These are phyloP conservation scores for Nephrotoma appendiculata DNA, from an alignment of 2,888 invertebrate genomes.

Conservation along the genomic window DNA sequence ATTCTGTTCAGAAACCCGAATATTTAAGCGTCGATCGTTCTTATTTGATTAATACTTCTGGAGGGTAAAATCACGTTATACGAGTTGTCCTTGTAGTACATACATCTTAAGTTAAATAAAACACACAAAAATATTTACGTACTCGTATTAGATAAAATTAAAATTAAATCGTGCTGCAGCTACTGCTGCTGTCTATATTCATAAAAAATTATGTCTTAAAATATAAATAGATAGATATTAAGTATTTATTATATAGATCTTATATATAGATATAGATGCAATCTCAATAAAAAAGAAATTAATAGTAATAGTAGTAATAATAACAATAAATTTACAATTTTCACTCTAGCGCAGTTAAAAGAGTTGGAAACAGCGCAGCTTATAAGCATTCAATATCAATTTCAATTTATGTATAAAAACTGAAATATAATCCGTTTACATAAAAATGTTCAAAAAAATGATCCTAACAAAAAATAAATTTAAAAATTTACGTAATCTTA, in stretches of 20 bases:
- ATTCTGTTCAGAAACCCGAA: too few species aligned
- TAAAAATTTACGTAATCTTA: not conserved
- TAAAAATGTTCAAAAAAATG: not conserved
- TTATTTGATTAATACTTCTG: not conserved
- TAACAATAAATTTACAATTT: not conserved
- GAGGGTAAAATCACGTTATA: not conserved
- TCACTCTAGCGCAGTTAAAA: not conserved
- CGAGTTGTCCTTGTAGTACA: not conserved
- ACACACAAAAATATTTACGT: not conserved
- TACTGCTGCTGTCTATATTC: not conserved
- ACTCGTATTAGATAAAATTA: not conserved
- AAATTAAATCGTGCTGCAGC: not conserved
- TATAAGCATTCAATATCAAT: not conserved
- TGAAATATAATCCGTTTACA: not conserved
- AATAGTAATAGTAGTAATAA: not conserved
- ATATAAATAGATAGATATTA: not conserved
- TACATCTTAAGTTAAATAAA: not conserved
- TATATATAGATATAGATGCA: not conserved
- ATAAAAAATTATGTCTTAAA: not conserved
- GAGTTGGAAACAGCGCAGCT: not conserved
- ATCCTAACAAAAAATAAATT: not conserved
- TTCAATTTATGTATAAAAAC: not conserved
- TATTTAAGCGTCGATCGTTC: too few species aligned
- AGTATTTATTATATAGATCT: not conserved
- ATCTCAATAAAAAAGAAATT: not conserved